Evolutionary conservation across 2,888 invertebrate genomes (phyloP), one percentile per base, ranked within the genome.

Genomic region (Athrips mouffetella): DNA sequence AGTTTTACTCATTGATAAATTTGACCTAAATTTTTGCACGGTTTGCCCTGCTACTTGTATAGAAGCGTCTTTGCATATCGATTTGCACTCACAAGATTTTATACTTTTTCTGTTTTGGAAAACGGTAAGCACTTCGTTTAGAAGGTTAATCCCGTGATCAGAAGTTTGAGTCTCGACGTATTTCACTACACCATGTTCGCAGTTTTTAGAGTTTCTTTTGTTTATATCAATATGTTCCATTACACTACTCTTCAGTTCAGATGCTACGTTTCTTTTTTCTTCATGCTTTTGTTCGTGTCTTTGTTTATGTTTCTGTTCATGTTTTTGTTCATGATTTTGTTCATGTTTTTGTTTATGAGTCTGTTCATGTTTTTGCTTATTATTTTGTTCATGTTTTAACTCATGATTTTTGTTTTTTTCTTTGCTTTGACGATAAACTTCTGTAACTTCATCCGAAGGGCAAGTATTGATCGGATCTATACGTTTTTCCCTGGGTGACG

Each of bases 121-220:
- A 1, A 76, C 82, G 3, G 73, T 79, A 1, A 87, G 53, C 0
- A 87, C 84, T 71, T 86, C 85, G 42, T 82, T 81, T 0, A 87
- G 56, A n/a, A 87, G 59, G 29, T 65, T 72, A 0, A 83, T 29
- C 1, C 75, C 78, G 58, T 79, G 68, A 3, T 70, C 59, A 0
- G 71, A 69, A 0, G 81, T 82, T 53, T 83, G 83, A 1, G 37
- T 37, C n/a, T 18, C 37, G 1, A 76, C 67, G 0, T 60, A 59
- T 57, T 75, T 78, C 1, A 58, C 55, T 21, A 13, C 11, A 30
- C 20, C 3, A 29, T 15, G 15, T 4, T 10, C 11, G 16, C n/a
- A n/a, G n/a, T 18, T 27, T 39, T 18, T 29, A 25, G 5, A 33
- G 5, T 27, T 8, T 10, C 2, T 2, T 27, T 27, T 27, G 27